Base-by-base conservation (phyloP, 2,888 invertebrate genomes). In the Zaprionus lineosus region DNA sequence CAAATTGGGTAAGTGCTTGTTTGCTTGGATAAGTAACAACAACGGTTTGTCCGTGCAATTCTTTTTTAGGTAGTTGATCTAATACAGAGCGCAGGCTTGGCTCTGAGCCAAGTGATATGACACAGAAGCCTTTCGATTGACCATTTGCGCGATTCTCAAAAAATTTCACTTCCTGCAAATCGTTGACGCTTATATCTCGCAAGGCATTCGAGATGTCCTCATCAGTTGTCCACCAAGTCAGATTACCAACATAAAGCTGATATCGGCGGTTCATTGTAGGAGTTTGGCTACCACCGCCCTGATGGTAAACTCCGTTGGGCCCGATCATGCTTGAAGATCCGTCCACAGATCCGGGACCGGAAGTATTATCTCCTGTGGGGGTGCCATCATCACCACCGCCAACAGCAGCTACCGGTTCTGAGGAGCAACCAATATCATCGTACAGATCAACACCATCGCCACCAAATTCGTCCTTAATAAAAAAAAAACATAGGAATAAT, bases 201-300 rank as follows among this genome's bases (percentile, higher is more conserved):
- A 98, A 93, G n/a, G 95, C 95, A 91, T 97, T 97, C 43, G 95
- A 94, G 72, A 99, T 95, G 88, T 99, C 98, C 91, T 97, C 96
- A 91, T 98, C 98, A 66, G 98, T 98, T 48, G 98, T 98, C 98
- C 98, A 99, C 98, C 99, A 99, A 84, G 98, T 98, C 76, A 99
- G 93, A 91, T 99, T 99, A 87, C 99, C 99, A 87, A 99, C 95
- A 91, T 99, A 99, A 36, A 98, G 93, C 90, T 98, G 97, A 90
- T 95, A 95, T 87, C 96, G 93, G 86, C 97, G 93, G 36, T 94
- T 93, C 76, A 93, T 91, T 71, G 94, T 94, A 68, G 94, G 94
- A 68, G 92, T 92, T 70, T 93, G 92, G 87, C 94, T 93, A 76
- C 93, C 93, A 76, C 93, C 93, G 89, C 93, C 92, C 74, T 93